Evolutionary conservation across 2,888 invertebrate species (phyloP), one percentile per base, ranked within the genome.

Genomic region (Herminia tarsipennalis): DNA sequence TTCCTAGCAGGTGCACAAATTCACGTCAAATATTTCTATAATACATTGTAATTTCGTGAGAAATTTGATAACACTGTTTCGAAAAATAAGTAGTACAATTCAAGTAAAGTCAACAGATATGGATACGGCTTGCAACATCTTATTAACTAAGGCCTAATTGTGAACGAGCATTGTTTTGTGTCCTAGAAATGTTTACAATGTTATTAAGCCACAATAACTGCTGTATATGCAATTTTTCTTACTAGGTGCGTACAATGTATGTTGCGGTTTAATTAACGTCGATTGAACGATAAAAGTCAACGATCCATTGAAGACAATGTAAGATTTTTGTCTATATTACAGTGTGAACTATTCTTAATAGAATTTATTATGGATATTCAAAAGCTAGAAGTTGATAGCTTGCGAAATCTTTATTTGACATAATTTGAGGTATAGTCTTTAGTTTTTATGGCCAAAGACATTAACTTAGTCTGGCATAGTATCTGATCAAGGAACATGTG

Each of bases 241-340:
- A 34, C 6, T 24, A 13, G 14, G 20, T 21, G 9, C 21, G 17
- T 8, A 12, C n/a, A 21, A 74, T 76, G 72, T 78, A 50, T 69
- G 58, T 64, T 64, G 42, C 62, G 66, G 43, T 56, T 69, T 74
- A 71, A 76, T 78, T 75, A 74, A 54, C 61, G 37, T 41, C 38
- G 70, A 73, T 76, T 56, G 34, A 56, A 58, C 30, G 61, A 76
- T 63, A 66, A 69, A 49, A 45, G 36, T 38, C 45, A 51, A 53
- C 48, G 39, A 42, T 44, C 21, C 56, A 45, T 56, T 61, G 44
- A 60, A 55, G 53, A 53, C 49, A 53, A 65, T 63, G 55, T 48
- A 37, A 13, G 43, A 55, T 39, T 57, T n/a, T 35, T 25, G 13
- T 27, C 22, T 30, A 35, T 28, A 38, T 43, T 46, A 35, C 29